Evolutionary conservation across 2,797 vertebrate genomes (phyloP).

Genomic region (Liparis tanakae): DNA sequence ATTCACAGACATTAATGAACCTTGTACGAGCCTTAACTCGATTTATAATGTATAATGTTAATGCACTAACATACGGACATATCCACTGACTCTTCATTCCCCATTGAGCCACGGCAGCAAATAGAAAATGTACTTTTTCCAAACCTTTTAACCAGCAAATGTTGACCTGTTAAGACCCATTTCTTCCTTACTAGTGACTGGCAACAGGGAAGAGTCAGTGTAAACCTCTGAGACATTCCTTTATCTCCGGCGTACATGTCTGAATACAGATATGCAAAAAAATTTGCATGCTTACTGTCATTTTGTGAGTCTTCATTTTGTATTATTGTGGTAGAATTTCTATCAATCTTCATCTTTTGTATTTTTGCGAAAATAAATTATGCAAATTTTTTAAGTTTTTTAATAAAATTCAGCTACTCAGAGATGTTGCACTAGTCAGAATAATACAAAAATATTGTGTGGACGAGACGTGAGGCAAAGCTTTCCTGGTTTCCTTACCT

Average conservation of each 20-base stretch:
- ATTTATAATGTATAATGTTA: neutral
- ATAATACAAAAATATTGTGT: neutral
- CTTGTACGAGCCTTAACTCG: neutral
- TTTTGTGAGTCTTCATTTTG: neutral
- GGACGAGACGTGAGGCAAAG: neutral
- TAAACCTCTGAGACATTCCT: neutral
- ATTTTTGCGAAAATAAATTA: neutral
- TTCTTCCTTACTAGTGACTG: too few relatives aligned
- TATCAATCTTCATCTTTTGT: neutral
- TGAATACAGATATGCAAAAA: neutral
- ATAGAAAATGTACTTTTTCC: too few relatives aligned
- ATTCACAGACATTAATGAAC: neutral
- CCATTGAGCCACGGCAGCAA: neutral
- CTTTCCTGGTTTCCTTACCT: constrained; percentile 29
- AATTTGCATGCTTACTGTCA: too few relatives aligned
- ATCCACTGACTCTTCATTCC: too few relatives aligned
- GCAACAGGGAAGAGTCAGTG: neutral
- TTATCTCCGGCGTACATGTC: neutral
- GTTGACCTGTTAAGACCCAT: neutral
- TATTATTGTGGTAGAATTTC: neutral
- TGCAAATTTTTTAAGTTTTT: too few relatives aligned
- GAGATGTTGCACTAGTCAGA: neutral
- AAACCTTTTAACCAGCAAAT: too few relatives aligned
- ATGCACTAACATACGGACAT: neutral
- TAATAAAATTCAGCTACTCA: neutral